A percentile compares a stretch with the other conserved stretches of the same genome.
Conservation (phyloP, 1,140 invertebrate genomes). For the Andricus grossulariae region DNA sequence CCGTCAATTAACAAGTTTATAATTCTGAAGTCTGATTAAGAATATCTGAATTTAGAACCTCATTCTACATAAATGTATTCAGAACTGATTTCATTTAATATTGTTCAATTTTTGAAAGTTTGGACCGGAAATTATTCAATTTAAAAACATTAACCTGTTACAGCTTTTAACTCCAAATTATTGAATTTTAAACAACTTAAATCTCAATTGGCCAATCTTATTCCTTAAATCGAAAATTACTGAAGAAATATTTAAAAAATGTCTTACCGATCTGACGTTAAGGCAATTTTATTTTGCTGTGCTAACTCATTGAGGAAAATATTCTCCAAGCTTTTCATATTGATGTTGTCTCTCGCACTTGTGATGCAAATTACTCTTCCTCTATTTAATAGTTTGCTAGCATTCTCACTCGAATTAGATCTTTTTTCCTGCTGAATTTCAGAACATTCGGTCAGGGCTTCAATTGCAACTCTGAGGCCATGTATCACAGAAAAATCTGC, state of each 20-base stretch:
- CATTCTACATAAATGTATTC: no score
- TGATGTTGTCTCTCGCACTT: conserved; percentile 87
- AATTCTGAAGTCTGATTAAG: no score
- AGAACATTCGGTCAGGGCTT: conserved; percentile 88
- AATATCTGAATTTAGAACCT: no score
- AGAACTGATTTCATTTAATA: no score
- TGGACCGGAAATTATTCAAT: no score
- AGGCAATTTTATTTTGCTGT: conserved; percentile 87
- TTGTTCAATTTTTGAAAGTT: no score
- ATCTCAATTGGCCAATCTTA: no score
- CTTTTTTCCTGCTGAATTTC: conserved; percentile 81
- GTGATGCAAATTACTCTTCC: conserved; percentile 91
- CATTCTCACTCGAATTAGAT: conserved; percentile 78
- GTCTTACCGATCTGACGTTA: conserved; percentile 77
- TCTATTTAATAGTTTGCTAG: conserved; percentile 79
- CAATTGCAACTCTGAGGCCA: conserved; percentile 90
- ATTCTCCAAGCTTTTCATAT: conserved; percentile 89
- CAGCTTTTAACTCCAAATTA: no score
- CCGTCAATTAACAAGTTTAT: no score
- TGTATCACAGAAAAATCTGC: conserved; percentile 86
- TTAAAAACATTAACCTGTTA: no score
- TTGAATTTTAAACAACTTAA: no score
- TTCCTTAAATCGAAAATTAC: no score
- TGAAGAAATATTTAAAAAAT: conserved; percentile 48
- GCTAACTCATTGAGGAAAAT: conserved; percentile 87